Evolutionary conservation across 2,113 vertebrate species (phyloP).

Genomic region (Sphaerodactylus townsendi): DNA sequence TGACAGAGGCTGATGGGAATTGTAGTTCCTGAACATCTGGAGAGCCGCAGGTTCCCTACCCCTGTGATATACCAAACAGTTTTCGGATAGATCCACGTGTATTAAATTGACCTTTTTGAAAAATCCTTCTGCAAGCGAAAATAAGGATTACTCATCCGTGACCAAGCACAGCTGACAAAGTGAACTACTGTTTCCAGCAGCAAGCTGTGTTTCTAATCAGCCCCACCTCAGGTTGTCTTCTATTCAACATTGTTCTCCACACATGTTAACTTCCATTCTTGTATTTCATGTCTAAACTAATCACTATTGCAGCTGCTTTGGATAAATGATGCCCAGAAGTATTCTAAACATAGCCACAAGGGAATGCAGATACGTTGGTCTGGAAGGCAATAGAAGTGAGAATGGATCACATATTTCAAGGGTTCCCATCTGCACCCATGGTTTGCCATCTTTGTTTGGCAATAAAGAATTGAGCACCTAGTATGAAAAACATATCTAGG

Average conservation of each 20-base stretch:
- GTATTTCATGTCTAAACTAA: not conserved
- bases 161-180: not conserved
- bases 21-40: no score
- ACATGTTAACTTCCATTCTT: not conserved
- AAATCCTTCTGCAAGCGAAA: not conserved
- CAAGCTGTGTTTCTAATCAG: not conserved
- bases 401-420: no score
- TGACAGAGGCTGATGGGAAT: no score
- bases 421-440: no score
- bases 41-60: no score
- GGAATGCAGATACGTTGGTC: not conserved
- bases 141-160: accelerated
- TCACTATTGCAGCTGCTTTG: not conserved
- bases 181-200: not conserved
- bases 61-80: not conserved
- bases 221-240: not conserved
- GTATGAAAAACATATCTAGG: no score
- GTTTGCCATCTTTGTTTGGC: no score
- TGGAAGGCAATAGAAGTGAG: not conserved
- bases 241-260: not conserved
- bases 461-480: no score
- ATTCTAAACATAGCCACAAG: not conserved
- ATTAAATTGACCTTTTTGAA: not conserved
- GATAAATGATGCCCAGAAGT: not conserved
- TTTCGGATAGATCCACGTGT: not conserved